Base-by-base conservation (phyloP, 2,113 vertebrate genomes). In the Dipodomys spectabilis region DNA sequence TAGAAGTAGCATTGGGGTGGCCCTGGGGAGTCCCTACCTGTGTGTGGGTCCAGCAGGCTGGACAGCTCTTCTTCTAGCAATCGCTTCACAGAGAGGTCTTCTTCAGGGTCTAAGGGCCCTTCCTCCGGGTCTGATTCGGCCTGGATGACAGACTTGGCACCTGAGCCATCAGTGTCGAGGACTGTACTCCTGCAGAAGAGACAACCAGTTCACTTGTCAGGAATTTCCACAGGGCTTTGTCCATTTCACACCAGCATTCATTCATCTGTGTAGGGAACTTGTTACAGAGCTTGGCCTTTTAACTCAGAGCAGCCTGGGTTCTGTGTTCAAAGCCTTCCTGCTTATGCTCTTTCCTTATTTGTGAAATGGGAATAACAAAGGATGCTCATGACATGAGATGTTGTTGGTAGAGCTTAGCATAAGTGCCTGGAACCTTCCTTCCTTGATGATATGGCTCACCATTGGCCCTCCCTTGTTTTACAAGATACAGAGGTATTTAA, bases 121-220 rank as follows among this genome's bases (percentile, higher is more conserved):
- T 99, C 99, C 10, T 99, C 99, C 0, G 98, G 98, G 86, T 99
- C 99, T 0, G 98, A 98, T 96, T 99, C 99, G 0, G 98, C 98
- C 0, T 99, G 99, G 30, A 98, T 98, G 5, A 98, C 99, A 98
- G 99, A 98, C 97, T 99, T 99, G 27, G 98, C 98, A 90, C 98
- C 98, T 95, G 98, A 97, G 98, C 98, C 98, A 65, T 99, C 99
- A 0, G 96, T 57, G 32, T 99, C 99, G 97, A 98, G 98, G 32
- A 97, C 97, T 0, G 97, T 96, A 27, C 97, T 98, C 97, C 99
- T 99, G 97, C 20, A 94, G 5, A 86, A 74, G 90, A 94, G 45
- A 19, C 93, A 81, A 15, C 7, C 49, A 57, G 64, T 39, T 83
- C 62, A 27, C 3, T 7, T 25, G 44, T 45, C 74, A 82, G 72